Percentiles rank a stretch among this genome's conserved stretches.
Conservation (phyloP, 2,113 vertebrate genomes). For the Phaetusa simplex region DNA sequence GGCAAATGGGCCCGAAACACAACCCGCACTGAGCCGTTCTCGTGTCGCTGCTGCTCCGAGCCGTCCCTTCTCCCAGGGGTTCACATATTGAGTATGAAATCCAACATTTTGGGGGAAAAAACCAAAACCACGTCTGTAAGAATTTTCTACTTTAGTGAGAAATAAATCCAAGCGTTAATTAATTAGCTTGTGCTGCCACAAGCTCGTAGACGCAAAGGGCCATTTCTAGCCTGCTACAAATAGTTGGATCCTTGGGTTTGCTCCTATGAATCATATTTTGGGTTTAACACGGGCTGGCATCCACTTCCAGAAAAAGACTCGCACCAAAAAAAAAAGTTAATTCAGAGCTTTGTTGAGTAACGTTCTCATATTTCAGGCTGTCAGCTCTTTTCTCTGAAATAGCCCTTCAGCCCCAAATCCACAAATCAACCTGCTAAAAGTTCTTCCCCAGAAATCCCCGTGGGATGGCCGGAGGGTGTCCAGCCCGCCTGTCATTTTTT, state of each 20-base stretch:
- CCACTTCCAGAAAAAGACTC: neutral
- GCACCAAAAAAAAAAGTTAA: neutral
- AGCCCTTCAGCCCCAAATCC: neutral
- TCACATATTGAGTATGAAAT: neutral
- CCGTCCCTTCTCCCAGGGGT: neutral
- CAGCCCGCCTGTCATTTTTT: neutral
- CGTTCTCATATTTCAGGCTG: neutral
- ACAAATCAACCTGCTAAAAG: neutral
- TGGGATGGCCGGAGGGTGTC: neutral
- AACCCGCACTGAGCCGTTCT: rapidly evolving
- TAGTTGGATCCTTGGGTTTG: neutral
- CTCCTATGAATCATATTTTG: neutral
- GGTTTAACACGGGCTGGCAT: neutral
- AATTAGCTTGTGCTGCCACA: neutral
- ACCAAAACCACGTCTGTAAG: rapidly evolving
- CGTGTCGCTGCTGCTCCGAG: neutral
- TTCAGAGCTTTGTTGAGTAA: neutral
- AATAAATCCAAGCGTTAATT: neutral
- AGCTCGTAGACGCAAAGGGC: neutral
- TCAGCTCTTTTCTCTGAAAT: neutral
- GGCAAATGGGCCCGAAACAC: neutral
- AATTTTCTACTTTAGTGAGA: neutral
- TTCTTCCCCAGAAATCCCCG: neutral
- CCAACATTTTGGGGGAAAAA: rapidly evolving
- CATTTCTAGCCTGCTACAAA: neutral